These are phyloP conservation scores for Enteromius thamalakanensis DNA, from an alignment of 2,797 vertebrate genomes.

Conservation along the genomic window DNA sequence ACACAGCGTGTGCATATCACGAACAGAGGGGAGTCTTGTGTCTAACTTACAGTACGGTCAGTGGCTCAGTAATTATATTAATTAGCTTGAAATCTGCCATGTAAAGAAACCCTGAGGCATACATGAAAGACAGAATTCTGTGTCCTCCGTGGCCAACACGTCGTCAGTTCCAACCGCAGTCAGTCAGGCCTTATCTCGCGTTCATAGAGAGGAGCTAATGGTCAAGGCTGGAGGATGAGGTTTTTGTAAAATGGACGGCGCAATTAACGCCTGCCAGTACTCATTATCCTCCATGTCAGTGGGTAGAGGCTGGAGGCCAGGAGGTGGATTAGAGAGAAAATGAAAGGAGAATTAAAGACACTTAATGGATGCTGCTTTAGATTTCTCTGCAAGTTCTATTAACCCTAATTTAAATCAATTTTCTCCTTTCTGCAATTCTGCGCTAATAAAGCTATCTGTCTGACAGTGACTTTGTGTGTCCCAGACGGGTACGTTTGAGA, in stretches of 20 bases:
- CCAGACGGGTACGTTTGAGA: conserved; percentile 28
- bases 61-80: conserved; percentile 71
- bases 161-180: conserved; percentile 39
- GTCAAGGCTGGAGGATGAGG: conserved; percentile 52
- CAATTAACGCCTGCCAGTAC: conserved; percentile 66
- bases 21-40: conserved; percentile 59
- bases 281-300: conserved; percentile 60
- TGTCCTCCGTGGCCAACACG: conserved; percentile 20
- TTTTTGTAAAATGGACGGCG: conserved; percentile 58
- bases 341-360: conserved; percentile 61
- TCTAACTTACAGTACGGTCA: conserved; percentile 59
- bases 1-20: conserved; percentile 62
- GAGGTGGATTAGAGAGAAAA: conserved; percentile 63
- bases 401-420: conserved; percentile 68
- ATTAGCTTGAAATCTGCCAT: conserved; percentile 69
- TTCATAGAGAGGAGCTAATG: conserved; percentile 49
- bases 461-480: conserved; percentile 35
- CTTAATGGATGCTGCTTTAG: conserved; percentile 67
- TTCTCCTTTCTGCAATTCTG: conserved; percentile 51
- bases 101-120: conserved; percentile 54
- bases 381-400: conserved; percentile 70
- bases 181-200: conserved; percentile 20
- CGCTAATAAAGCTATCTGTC: conserved; percentile 53
- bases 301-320: conserved; percentile 58
- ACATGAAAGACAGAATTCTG: conserved; percentile 53